Base-by-base conservation (phyloP, 2,797 vertebrate species). In the Borostomias antarcticus region DNA sequence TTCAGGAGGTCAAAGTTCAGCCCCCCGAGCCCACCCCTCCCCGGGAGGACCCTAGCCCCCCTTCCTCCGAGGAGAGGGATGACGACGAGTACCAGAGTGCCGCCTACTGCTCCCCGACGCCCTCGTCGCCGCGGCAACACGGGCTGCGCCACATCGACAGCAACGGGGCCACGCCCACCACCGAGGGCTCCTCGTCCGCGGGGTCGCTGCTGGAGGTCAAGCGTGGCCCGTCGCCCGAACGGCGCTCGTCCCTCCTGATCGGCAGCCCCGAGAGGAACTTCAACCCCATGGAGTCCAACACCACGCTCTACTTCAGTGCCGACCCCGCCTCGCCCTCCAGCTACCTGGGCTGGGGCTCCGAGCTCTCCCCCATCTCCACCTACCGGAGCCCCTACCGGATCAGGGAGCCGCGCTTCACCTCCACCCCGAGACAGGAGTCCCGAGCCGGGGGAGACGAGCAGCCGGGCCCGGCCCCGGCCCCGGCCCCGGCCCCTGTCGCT, bases 241-340 rank as follows among this genome's bases (percentile, higher is more conserved):
- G 85, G 3, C 82, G 63, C 3, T 91, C 87, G 1, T 86, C 89
- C 56, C 76, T 90, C 29, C 63, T 90, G 62, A 66, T 88, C 45
- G 63, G 71, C 11, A 90, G 86, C 23, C 89, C 85, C 0, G 89
- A 90, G 19, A 88, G 79, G 9, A 89, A 82, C 40, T 3, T 73
- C 0, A 32, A 79, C 11, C 76, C 79, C 0, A 85, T 70, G 19
- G 91, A 91, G 45, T 85, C 84, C 29, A 89, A 78, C 78, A 84
- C 84, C 2, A 93, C 94, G 0, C 3, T 93, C 25, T 95, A 95
- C 78, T 95, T 95, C 82, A 94, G 93, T 0, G 83, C 86, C 0
- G 91, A 89, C 0, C 69, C 84, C 4, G 81, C 83, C 15, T 90
- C 89, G 9, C 77, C 85, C 0, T 30, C 82, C 13, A 86, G 51